Evolutionary conservation across 2,797 vertebrate genomes (phyloP).

Genomic region (Ctenochaetus hawaiiensis): DNA sequence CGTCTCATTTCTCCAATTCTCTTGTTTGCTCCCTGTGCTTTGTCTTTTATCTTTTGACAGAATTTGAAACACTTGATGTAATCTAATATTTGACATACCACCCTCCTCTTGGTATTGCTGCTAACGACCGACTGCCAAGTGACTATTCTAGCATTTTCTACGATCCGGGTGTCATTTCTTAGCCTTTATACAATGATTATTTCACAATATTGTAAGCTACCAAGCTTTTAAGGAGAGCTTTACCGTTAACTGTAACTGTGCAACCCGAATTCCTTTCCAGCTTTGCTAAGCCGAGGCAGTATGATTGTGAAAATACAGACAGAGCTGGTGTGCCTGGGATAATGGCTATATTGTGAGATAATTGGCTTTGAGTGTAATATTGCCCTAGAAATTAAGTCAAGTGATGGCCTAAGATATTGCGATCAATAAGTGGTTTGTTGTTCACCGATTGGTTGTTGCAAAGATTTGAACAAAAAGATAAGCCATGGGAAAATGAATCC

Average conservation of each 20-base stretch:
- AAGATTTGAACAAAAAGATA: slow-evolving; percentile 37
- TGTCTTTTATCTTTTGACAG: neutral
- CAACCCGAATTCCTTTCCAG: slow-evolving; percentile 49
- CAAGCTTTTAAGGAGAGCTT: slow-evolving; percentile 32
- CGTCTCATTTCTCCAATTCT: slow-evolving; percentile 33
- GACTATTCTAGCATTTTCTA: slow-evolving; percentile 61
- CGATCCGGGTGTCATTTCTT: slow-evolving; percentile 45
- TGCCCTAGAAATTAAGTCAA: slow-evolving; percentile 45
- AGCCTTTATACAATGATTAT: slow-evolving; percentile 33
- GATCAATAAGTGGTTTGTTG: slow-evolving; percentile 12
- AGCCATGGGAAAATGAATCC: slow-evolving; percentile 16
- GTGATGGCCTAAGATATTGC: slow-evolving; percentile 33
- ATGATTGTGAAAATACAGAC: slow-evolving; percentile 21
- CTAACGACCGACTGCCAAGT: neutral
- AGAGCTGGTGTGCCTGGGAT: slow-evolving; percentile 18
- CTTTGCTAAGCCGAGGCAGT: slow-evolving; percentile 40
- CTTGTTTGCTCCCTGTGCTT: neutral
- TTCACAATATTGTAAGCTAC: slow-evolving; percentile 41
- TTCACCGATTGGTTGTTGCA: slow-evolving; percentile 46
- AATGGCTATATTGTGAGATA: slow-evolving; percentile 21
- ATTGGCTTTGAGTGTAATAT: slow-evolving; percentile 29
- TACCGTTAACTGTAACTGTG: slow-evolving; percentile 18
- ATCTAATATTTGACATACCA: neutral
- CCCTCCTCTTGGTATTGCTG: neutral
- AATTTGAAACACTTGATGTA: neutral